Evolutionary conservation across 2,113 vertebrate species (phyloP).

Genomic region (Chrysemys picta): DNA sequence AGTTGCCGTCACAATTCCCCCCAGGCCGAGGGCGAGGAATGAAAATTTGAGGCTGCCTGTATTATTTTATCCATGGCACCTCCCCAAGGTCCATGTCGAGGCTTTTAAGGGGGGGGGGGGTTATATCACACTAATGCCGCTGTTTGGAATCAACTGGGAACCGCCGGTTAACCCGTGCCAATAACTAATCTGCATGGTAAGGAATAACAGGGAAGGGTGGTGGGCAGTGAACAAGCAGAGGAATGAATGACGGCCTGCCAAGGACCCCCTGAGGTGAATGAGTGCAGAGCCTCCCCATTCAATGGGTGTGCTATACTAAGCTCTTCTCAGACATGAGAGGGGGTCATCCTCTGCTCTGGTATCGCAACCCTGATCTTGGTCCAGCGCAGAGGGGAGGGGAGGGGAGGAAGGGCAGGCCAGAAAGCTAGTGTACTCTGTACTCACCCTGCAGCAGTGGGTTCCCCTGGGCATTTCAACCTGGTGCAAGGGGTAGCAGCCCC

Average conservation of each 20-base stretch:
- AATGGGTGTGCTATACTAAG: background rate
- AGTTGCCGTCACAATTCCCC: background rate
- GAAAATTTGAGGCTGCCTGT: background rate
- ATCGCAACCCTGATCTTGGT: too few relatives aligned
- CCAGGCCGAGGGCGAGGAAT: background rate
- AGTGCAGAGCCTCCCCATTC: background rate
- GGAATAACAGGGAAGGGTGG: background rate
- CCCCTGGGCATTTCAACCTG: too few relatives aligned
- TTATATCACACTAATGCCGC: background rate
- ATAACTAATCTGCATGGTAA: background rate
- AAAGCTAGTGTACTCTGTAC: too few relatives aligned
- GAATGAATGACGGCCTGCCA: background rate
- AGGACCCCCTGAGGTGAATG: background rate
- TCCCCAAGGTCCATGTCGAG: background rate
- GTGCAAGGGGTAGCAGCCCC: too few relatives aligned
- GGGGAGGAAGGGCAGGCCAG: too few relatives aligned
- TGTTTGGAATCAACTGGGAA: background rate
- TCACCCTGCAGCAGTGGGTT: too few relatives aligned
- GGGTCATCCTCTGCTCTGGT: too few relatives aligned
- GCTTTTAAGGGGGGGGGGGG: background rate
- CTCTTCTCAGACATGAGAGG: too few relatives aligned
- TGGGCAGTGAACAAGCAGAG: background rate
- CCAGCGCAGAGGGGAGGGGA: too few relatives aligned
- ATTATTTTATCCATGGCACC: background rate
- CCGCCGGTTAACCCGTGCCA: background rate